A percentile compares a stretch with the other conserved stretches of the same genome.
Conservation (phyloP, 2,113 vertebrate species). For the human (Homo sapiens) region DNA sequence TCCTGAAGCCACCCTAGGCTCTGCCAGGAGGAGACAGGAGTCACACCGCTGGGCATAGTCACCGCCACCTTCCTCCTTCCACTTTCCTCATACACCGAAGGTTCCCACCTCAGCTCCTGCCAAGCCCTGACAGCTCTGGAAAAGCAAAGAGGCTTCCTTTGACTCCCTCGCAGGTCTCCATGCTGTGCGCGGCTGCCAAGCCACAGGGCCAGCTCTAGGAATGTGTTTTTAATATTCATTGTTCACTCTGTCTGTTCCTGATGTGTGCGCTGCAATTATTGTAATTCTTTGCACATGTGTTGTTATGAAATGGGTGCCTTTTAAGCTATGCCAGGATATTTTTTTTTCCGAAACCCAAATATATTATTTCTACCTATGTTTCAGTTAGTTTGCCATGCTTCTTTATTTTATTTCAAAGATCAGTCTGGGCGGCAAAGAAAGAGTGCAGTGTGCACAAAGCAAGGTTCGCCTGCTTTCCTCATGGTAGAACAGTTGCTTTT, state of each 20-base stretch:
- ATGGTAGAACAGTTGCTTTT: conserved; percentile 71
- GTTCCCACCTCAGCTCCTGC: conserved; percentile 44
- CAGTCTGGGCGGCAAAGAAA: conserved; percentile 70
- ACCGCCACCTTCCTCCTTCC: not conserved
- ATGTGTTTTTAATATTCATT: conserved; percentile 87
- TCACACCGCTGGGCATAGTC: not conserved
- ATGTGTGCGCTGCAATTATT: conserved; percentile 84
- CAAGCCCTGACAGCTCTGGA: conserved; percentile 65
- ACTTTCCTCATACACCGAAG: not conserved
- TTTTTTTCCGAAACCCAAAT: conserved; percentile 78
- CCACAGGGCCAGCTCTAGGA: conserved; percentile 77
- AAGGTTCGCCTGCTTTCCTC: conserved; percentile 58
- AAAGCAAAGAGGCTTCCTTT: conserved; percentile 50
- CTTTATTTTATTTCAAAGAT: conserved; percentile 77
- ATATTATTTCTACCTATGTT: conserved; percentile 85
- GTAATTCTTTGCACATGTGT: conserved; percentile 87
- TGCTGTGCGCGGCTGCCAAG: conserved; percentile 70
- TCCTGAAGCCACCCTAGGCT: conserved; percentile 53
- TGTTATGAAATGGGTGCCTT: conserved; percentile 84
- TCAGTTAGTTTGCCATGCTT: conserved; percentile 77
- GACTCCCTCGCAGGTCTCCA: conserved; percentile 63
- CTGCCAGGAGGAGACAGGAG: conserved; percentile 41
- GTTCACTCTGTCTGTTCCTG: conserved; percentile 82
- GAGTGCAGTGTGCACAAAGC: conserved; percentile 58
- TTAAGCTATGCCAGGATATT: conserved; percentile 83